phyloP scores from a whole-genome alignment of 2,797 vertebrate species.

The Dromococcyx pavoninus region DNA sequence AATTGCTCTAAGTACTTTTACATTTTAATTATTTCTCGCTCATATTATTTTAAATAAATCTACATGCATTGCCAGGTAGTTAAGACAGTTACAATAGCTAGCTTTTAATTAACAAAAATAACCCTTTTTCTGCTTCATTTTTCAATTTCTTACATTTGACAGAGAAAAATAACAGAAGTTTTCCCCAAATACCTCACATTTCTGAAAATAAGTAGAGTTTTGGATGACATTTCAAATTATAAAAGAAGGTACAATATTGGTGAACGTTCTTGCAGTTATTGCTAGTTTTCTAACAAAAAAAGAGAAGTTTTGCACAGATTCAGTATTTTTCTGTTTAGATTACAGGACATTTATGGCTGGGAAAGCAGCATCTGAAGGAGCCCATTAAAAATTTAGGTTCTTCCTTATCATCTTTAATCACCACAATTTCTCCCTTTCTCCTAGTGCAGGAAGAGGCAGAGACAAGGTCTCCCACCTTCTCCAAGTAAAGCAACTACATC shows the following conservation, averaged over 20 bases:
- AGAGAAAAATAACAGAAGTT: neutral
- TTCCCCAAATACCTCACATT: neutral
- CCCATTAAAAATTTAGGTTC: neutral
- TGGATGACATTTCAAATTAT: neutral
- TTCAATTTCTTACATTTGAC: neutral
- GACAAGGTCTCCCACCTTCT: neutral
- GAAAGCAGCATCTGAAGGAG: neutral
- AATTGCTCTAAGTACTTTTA: neutral
- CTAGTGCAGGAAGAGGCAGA: neutral
- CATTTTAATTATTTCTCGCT: neutral
- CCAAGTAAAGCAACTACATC: neutral
- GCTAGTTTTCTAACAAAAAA: neutral
- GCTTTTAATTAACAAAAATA: neutral
- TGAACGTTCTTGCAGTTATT: neutral
- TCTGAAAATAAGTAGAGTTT: neutral
- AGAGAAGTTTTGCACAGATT: neutral
- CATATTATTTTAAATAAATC: neutral
- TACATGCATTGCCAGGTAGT: neutral
- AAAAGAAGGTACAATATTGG: neutral
- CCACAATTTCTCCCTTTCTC: neutral
- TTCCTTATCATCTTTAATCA: neutral
- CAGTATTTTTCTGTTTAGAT: neutral
- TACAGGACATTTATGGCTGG: neutral
- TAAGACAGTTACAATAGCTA: neutral
- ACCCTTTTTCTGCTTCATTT: neutral